These are phyloP conservation scores for Prunella fulvescens DNA, from an alignment of 2,113 vertebrate species.

Conservation along the genomic window DNA sequence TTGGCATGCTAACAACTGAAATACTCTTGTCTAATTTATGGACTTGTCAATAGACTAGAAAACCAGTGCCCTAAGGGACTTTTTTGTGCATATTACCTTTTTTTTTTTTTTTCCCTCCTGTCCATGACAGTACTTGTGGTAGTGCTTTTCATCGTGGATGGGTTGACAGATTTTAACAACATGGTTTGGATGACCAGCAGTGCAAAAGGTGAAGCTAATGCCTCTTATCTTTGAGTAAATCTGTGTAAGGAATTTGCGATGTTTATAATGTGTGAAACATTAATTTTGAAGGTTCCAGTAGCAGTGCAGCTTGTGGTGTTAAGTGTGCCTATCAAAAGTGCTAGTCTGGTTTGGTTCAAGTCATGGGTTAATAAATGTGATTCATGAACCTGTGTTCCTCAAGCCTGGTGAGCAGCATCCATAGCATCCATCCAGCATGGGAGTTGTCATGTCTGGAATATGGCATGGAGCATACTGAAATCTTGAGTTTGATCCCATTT, in stretches of 20 bases:
- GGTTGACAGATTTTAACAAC: not conserved
- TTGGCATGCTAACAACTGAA: not conserved
- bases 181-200: not conserved
- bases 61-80: not conserved
- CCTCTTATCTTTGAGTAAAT: not conserved
- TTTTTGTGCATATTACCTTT: not conserved
- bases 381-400: not conserved
- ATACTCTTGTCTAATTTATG: not conserved
- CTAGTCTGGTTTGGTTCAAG: not conserved
- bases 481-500: not conserved
- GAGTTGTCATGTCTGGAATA: not conserved
- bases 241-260: not conserved
- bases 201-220: not conserved
- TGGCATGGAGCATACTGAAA: not conserved
- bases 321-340: not conserved
- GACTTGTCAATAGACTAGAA: not conserved
- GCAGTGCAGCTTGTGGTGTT: not conserved
- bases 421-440: accelerated
- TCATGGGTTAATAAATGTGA: not conserved
- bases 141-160: not conserved
- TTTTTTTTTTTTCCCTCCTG: not conserved
- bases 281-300: not conserved
- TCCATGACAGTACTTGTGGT: not conserved
- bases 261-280: not conserved
- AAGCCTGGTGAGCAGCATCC: not conserved